A percentile compares a stretch with the other conserved stretches of the same genome.
phyloP scores from a whole-genome alignment of 2,888 invertebrate species.

The Cecidostiba fungosa region DNA sequence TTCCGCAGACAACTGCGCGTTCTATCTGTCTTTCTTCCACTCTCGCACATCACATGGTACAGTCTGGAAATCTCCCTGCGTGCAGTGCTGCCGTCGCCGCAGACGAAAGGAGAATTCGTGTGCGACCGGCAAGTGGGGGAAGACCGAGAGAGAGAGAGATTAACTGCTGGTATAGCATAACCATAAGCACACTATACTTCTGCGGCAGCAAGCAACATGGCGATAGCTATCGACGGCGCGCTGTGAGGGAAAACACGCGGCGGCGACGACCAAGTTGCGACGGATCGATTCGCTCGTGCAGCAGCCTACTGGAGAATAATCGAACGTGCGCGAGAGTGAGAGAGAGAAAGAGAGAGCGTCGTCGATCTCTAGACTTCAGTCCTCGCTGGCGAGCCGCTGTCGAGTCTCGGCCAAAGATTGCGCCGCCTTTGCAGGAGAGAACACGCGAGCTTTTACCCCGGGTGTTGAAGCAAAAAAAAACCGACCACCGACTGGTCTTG shows the following conservation, averaged over 20 bases:
- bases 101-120: slow-evolving; percentile 17
- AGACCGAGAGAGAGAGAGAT: slow-evolving; percentile 13
- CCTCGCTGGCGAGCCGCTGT: background rate
- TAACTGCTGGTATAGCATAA: background rate
- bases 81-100: background rate
- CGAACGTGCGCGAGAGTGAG: slow-evolving; percentile 13
- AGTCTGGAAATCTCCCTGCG: background rate
- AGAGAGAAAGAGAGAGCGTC: slow-evolving; percentile 16
- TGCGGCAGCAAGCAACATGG: slow-evolving; percentile 53
- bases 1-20: slow-evolving; percentile 1
- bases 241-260: slow-evolving; percentile 46
- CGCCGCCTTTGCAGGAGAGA: background rate
- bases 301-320: background rate
- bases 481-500: no score
- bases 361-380: background rate
- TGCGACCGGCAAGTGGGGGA: background rate
- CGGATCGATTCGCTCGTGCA: slow-evolving; percentile 49
- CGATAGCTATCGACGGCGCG: slow-evolving; percentile 46
- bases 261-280: slow-evolving; percentile 1
- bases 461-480: no score
- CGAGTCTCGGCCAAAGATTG: background rate
- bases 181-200: background rate
- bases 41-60: background rate
- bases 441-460: background rate
- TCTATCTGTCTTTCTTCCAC: background rate